Evolutionary conservation across 1,140 invertebrate species (phyloP), one percentile per base, ranked within the genome.

Genomic region (Teleogryllus occipitalis): DNA sequence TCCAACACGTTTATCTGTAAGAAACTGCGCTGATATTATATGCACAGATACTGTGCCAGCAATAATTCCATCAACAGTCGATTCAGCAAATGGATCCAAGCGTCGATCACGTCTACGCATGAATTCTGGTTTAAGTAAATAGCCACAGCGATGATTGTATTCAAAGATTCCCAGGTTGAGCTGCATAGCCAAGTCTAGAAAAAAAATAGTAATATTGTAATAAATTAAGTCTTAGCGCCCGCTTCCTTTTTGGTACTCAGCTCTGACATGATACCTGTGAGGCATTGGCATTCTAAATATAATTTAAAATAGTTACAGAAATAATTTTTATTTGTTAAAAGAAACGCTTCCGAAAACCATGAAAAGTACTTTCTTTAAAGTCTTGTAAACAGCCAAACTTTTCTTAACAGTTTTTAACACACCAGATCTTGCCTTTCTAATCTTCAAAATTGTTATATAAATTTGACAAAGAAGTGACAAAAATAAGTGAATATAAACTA

Each of bases 51-150:
- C 95, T 10, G 95, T 97, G 18, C 97, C 98, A 18, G 98, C 98
- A 83, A 99, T 99, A 79, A 99, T 99, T 79, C 98, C 98, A 88
- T 99, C 98, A n/a, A 99, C 97, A 12, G 97, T 98, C 78, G 96
- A 97, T 87, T 99, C 98, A 3, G 98, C 98, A 86, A 99, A 99
- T 4, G 98, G 98, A 90, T 99, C 98, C 83, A 99, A 93, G 8
- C 93, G 92, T 5, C 96, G 89, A 87, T 99, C 98, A 81, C 94
- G 94, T 78, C 98, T 89, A 75, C 98, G 89, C 97, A 99, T 99
- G 84, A 99, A 99, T 87, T 99, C 98, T 0, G 98, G 98, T 86
- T 99, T 99, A 72, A 99, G 88, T 54, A 99, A 85, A 85, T 97
- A 99, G 0, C 97, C 98, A 82, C 93, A 96, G n/a, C 97, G 92